Conservation (phyloP, 2,113 vertebrate species). For the Copsychus sechellarum region DNA sequence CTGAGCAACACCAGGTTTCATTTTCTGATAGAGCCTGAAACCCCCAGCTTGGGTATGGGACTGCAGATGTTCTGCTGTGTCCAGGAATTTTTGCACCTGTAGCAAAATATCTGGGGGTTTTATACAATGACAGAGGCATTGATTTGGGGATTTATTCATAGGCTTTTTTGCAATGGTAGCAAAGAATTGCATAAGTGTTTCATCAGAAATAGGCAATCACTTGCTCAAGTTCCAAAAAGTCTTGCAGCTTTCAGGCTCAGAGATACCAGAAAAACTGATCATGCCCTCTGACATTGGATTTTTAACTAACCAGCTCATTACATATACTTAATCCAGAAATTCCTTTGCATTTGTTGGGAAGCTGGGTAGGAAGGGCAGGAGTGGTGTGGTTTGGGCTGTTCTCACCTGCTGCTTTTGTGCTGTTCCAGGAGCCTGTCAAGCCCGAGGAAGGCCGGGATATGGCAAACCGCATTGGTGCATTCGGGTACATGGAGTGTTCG, state of each 20-base stretch:
- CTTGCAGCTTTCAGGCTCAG: not conserved
- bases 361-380: not conserved
- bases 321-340: not conserved
- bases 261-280: not conserved
- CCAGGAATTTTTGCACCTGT: not conserved
- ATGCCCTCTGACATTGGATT: not conserved
- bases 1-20: not conserved
- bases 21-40: not conserved
- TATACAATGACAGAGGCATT: not conserved
- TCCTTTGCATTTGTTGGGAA: not conserved
- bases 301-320: not conserved
- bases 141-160: not conserved
- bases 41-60: not conserved
- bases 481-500: slow-evolving; percentile 85
- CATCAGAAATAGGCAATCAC: not conserved
- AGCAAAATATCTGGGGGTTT: not conserved
- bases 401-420: not conserved
- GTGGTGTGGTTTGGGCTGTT: not conserved
- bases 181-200: not conserved
- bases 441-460: slow-evolving; percentile 84
- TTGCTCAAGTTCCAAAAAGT: not conserved
- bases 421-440: slow-evolving; percentile 80
- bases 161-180: not conserved
- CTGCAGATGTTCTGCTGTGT: not conserved
- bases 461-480: slow-evolving; percentile 84